Conservation (phyloP, 2,113 vertebrate species). For the Periophthalmus modestus region DNA sequence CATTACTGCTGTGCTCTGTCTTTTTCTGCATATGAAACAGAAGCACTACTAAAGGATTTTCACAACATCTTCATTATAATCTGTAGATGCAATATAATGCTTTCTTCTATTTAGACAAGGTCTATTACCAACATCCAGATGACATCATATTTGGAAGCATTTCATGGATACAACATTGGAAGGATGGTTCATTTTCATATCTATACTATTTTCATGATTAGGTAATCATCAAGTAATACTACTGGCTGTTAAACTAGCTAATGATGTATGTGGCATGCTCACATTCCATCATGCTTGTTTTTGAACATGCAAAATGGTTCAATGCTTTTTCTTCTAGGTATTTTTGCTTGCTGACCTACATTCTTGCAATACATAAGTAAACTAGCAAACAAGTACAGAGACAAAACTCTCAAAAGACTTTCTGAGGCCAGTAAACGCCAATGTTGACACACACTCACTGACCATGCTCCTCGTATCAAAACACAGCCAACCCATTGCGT, state of each 20-base stretch:
- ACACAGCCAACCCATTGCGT: constrained; percentile 58
- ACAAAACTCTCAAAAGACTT: constrained; percentile 39
- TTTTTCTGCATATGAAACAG: constrained; percentile 38
- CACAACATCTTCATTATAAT: neutral
- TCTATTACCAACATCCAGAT: neutral
- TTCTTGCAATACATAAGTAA: neutral
- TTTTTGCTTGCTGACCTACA: neutral
- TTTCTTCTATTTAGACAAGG: neutral
- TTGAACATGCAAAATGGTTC: neutral
- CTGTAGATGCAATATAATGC: neutral
- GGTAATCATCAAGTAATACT: neutral
- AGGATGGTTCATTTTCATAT: neutral
- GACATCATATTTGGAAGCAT: neutral
- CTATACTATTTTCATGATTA: neutral
- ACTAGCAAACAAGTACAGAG: constrained; percentile 29
- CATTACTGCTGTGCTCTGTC: constrained; percentile 44
- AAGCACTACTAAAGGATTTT: neutral
- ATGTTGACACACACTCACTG: constrained; percentile 61
- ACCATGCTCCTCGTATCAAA: constrained; percentile 66
- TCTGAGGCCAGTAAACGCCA: constrained; percentile 44
- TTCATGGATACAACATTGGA: neutral
- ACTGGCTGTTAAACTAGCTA: neutral
- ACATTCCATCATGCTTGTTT: neutral
- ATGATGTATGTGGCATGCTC: neutral
- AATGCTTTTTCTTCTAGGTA: neutral